A percentile compares a stretch with the other conserved stretches of the same genome.
Evolutionary conservation across 1,140 invertebrate genomes (phyloP).

Genomic region (Procambarus virginalis): DNA sequence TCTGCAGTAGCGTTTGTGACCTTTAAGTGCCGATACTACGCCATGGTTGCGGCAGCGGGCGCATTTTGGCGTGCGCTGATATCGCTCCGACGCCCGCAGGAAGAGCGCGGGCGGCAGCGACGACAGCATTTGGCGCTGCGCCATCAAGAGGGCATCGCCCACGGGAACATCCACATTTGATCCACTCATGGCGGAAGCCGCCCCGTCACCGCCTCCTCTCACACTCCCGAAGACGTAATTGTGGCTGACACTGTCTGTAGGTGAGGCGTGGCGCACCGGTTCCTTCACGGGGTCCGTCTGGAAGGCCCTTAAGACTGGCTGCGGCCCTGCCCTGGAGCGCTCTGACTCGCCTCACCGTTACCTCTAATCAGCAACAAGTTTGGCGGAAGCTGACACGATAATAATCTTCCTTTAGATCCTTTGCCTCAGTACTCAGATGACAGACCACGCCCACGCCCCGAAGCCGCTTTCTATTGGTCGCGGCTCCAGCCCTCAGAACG

Average conservation of each 20-base stretch:
- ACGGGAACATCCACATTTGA: constrained; percentile 66
- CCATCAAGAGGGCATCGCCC: constrained; percentile 70
- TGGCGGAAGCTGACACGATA: constrained; percentile 65
- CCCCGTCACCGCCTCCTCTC: constrained; percentile 40
- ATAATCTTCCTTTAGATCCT: constrained; percentile 65
- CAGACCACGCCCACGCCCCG: constrained; percentile 32
- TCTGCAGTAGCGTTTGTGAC: constrained; percentile 97
- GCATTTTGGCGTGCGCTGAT: constrained; percentile 98
- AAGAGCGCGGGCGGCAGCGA: constrained; percentile 69
- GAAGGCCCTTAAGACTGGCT: not conserved
- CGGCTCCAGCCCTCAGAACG: constrained; percentile 36
- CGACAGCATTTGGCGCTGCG: constrained; percentile 69
- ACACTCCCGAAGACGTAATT: constrained; percentile 47
- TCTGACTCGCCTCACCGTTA: constrained; percentile 45
- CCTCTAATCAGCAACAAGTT: constrained; percentile 63
- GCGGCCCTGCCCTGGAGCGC: constrained; percentile 33
- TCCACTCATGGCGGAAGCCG: constrained; percentile 64
- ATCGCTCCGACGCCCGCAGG: constrained; percentile 84
- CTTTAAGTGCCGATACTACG: constrained; percentile 97
- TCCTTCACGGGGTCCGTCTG: not conserved
- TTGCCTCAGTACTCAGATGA: constrained; percentile 54
- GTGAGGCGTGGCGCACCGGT: not conserved
- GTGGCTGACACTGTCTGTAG: constrained; percentile 24
- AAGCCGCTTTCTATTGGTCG: constrained; percentile 30
- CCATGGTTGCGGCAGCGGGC: constrained; percentile 98